phyloP scores from a whole-genome alignment of 2,113 vertebrate genomes.

The Gallinago media region DNA sequence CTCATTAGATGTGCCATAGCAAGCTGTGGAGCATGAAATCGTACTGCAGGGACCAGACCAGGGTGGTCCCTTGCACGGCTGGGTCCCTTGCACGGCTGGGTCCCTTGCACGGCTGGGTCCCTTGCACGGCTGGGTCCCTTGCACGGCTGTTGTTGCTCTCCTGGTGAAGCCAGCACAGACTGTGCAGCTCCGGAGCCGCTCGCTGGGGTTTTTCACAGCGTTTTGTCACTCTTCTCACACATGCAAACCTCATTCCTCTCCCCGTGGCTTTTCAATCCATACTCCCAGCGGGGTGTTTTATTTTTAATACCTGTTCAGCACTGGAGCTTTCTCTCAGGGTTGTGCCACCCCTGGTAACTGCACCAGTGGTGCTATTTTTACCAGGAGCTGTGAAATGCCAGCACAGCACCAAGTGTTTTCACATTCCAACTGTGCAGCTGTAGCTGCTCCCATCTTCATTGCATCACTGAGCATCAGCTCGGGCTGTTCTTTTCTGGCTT shows the following conservation, averaged over 20 bases:
- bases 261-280: background rate
- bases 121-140: too few relatives aligned
- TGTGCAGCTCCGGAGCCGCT: background rate
- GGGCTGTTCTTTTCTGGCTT: background rate
- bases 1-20: rapidly evolving
- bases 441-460: background rate
- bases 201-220: background rate
- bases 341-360: background rate
- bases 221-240: background rate
- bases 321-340: background rate
- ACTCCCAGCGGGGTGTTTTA: background rate
- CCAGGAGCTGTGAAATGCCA: slow-evolving; percentile 14
- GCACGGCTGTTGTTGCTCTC: too few relatives aligned
- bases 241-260: background rate
- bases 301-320: background rate
- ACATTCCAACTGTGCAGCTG: slow-evolving; percentile 19
- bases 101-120: too few relatives aligned
- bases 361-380: slow-evolving; percentile 2
- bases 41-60: rapidly evolving
- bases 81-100: background rate
- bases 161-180: background rate
- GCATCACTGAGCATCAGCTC: background rate
- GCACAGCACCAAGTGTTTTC: background rate
- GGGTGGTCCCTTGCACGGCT: background rate
- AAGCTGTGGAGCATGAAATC: background rate